Evolutionary conservation across 2,888 invertebrate genomes (phyloP).

Genomic region (Papilio demoleus): DNA sequence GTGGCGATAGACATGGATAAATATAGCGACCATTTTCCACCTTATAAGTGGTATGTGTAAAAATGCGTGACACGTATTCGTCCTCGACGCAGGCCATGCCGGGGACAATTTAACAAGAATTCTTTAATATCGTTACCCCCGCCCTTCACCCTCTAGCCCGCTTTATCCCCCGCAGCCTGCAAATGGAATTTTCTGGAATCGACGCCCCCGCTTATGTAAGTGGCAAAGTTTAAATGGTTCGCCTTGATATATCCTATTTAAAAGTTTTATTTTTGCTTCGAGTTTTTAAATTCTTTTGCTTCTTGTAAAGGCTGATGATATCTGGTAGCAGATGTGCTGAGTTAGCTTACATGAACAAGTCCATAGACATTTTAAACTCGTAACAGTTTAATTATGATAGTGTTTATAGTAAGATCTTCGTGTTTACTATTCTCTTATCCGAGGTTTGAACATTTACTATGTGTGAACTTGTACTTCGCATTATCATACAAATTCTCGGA

Average conservation of each 20-base stretch:
- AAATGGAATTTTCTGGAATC: constrained; percentile 38
- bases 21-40: constrained; percentile 2
- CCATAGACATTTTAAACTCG: neutral
- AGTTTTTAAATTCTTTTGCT: neutral
- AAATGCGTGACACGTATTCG: constrained; percentile 36
- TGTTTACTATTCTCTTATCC: no score
- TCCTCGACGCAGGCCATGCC: constrained; percentile 20
- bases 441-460: no score
- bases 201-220: constrained; percentile 29
- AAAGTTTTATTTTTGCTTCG: constrained; percentile 9
- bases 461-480: no score
- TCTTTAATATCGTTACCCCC: constrained; percentile 38
- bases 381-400: no score
- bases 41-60: constrained; percentile 14
- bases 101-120: constrained; percentile 40
- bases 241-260: constrained; percentile 30
- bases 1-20: no score
- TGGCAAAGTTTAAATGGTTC: constrained; percentile 38
- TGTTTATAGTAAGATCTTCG: no score
- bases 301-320: neutral
- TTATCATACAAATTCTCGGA: no score
- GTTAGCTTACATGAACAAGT: neutral
- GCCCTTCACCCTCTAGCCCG: neutral
- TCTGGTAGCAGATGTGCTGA: neutral
- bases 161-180: neutral